Evolutionary conservation across 2,113 vertebrate species (phyloP), one percentile per base, ranked within the genome.

Genomic region (Tylochromis polylepis): DNA sequence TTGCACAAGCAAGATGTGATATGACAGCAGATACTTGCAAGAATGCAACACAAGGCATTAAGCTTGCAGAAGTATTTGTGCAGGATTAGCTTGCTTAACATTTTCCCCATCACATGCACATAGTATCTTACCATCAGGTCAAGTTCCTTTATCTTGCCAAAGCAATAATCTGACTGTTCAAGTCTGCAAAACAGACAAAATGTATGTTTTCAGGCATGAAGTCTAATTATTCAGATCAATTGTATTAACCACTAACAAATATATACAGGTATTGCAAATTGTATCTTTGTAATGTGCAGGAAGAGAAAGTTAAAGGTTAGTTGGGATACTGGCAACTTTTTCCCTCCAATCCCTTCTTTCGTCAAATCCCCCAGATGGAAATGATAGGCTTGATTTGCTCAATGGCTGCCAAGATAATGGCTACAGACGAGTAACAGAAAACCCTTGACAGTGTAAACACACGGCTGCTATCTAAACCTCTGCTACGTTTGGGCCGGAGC

Each of bases 371-470:
- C 79, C 83, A 62, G 88, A 92, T 94, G 67, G 92, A 92, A 89
- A 80, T 67, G 86, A 93, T 88, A 85, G 88, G 89, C 90, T 88
- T 60, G 62, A 89, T 86, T 49, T 67, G 31, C 81, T 79, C 55
- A 67, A n/a, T 77, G 84, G 81, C 51, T 83, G 87, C 87, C 49
- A 62, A 87, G 92, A 95, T 88, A 95, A 89, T 86, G 80, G 92
- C 93, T 88, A 95, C 94, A 95, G 94, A 91, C 87, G 65, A 96
- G 94, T 94, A 94, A 90, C 89, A 95, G 94, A 95, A 95, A 95
- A 95, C 90, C 79, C 88, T 95, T 92, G 85, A 86, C 90, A 94
- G 90, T 95, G 89, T 91, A 95, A 96, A 96, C 94, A 96, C 80
- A 85, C 59, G 72, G 91, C 93, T 72, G 41, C 91, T 95, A 89